Evolutionary conservation across 2,888 invertebrate species (phyloP).

Genomic region (Tetanocera ferruginea): DNA sequence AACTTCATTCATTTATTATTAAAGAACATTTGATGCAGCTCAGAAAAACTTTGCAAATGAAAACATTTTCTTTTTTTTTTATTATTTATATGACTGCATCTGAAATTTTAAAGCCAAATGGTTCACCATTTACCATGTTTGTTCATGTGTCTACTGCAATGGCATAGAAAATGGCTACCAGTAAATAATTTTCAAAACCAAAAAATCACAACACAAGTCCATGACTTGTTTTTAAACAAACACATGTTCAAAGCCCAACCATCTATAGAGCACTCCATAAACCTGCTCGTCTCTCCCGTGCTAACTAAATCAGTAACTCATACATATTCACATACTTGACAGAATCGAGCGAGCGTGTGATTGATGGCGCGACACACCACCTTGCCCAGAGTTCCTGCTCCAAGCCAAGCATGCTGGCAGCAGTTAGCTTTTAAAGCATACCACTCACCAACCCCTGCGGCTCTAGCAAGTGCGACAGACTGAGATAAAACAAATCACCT

Average conservation of each 20-base stretch:
- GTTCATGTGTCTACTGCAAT: background rate
- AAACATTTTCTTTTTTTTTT: background rate
- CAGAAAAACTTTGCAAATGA: background rate
- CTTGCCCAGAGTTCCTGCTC: slow-evolving; percentile 41
- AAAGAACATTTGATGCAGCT: background rate
- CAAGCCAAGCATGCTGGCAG: background rate
- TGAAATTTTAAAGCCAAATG: slow-evolving; percentile 3
- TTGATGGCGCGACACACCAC: slow-evolving; percentile 43
- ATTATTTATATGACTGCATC: background rate
- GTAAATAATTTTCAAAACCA: slow-evolving; percentile 27
- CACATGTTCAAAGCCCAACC: slow-evolving; percentile 4
- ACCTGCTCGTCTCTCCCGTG: background rate
- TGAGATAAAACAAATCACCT: slow-evolving; percentile 65
- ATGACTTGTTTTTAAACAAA: slow-evolving; percentile 25
- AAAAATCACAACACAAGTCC: slow-evolving; percentile 35
- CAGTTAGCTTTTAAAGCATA: slow-evolving; percentile 39
- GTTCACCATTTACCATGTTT: background rate
- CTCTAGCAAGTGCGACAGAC: slow-evolving; percentile 40
- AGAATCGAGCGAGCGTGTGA: slow-evolving; percentile 49
- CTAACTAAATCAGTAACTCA: slow-evolving; percentile 4
- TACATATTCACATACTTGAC: slow-evolving; percentile 41
- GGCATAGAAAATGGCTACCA: background rate
- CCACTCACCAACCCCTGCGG: slow-evolving; percentile 12
- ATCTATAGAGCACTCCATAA: background rate
- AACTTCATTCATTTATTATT: background rate